Base-by-base conservation (phyloP, 2,113 vertebrate species). In the Varanus komodoensis region DNA sequence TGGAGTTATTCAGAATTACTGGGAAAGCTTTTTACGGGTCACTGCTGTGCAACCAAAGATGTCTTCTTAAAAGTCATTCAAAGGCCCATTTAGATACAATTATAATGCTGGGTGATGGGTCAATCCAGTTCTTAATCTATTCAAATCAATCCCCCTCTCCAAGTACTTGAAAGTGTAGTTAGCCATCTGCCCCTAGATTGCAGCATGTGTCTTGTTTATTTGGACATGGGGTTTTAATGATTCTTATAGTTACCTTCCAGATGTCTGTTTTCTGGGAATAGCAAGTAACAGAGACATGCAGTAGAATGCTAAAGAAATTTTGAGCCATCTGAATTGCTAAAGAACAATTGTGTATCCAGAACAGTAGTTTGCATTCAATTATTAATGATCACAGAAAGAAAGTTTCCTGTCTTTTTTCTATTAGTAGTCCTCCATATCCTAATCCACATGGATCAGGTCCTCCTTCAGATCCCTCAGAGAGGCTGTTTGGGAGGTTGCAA, bases 51-150 rank as follows among this genome's bases (percentile, higher is more conserved):
- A 74, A 48, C 69, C 9, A 48, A 44, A 81, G 54, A 9, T 25
- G 81, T 25, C 21, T 75, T 92, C 27, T 75, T 89, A 92, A 71
- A 92, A n/a, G 32, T 82, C 69, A 73, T 8, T 12, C 48, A 92
- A 61, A 71, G 38, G 0, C 68, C 68, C 8, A 23, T 77, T 90
- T 15, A 25, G 48, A 86, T 90, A 92, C 61, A 92, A 86, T 82
- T 91, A 82, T 34, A 50, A 34, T 17, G 12, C 68, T 19, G 1
- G 6, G 77, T 81, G 82, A 23, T 4, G 3, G 57, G 34, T 27
- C 87, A 86, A 87, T 14, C 52, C 64, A 48, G 8, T n/a, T 89
- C 89, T 86, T 90, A 21, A 8, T 75, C 9, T 44, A 86, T 80
- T 48, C 1, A 86, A 21, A 0, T 0, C 44, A 92, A 89, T 34